phyloP scores from a whole-genome alignment of 2,113 vertebrate species.

The Phalacrocorax carbo region DNA sequence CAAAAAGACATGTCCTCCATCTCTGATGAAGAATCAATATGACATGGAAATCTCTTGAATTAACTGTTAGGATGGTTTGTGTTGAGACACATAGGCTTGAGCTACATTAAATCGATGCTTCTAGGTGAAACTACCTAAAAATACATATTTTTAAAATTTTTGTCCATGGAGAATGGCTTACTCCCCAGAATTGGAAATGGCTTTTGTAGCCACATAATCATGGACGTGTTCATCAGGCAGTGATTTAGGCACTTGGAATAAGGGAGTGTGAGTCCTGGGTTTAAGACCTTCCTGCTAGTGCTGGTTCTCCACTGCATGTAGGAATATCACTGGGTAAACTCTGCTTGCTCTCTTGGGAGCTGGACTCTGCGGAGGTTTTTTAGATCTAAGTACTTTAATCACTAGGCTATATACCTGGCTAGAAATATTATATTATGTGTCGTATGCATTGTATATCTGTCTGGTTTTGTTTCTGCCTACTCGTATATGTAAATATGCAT shows the following conservation, averaged over 20 bases:
- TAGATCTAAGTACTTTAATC: not conserved
- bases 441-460: not conserved
- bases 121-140: not conserved
- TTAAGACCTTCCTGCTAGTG: not conserved
- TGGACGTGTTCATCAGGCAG: not conserved
- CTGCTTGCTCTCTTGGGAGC: not conserved
- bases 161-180: not conserved
- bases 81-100: not conserved
- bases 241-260: not conserved
- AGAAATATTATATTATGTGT: not conserved
- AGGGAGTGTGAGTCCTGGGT: not conserved
- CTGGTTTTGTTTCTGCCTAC: not conserved
- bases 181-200: not conserved
- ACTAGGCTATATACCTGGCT: not conserved
- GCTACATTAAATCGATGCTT: not conserved
- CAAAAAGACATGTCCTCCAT: no score
- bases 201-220: not conserved
- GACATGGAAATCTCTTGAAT: not conserved
- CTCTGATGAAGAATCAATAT: not conserved
- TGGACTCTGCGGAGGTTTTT: not conserved
- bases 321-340: not conserved
- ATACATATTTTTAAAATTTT: rapidly evolving
- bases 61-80: not conserved
- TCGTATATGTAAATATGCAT: not conserved
- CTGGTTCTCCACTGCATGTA: not conserved